Conservation (phyloP, 2,797 vertebrate species). For the Poecilia velifera region DNA sequence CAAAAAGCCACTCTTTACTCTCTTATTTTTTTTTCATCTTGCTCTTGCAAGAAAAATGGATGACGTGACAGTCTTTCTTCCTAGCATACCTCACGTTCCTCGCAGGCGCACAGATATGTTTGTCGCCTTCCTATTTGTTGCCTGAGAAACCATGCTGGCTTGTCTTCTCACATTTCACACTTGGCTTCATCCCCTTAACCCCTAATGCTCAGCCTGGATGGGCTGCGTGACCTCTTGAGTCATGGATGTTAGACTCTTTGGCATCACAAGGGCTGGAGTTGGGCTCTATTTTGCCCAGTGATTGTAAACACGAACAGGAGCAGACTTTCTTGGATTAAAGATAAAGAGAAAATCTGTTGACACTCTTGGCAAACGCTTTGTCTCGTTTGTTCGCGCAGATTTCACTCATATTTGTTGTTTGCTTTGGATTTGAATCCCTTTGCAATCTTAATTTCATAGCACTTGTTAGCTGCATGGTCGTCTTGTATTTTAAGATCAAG, state of each 20-base stretch:
- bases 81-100: slow-evolving; percentile 63
- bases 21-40: slow-evolving; percentile 38
- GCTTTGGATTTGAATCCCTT: slow-evolving; percentile 21
- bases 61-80: slow-evolving; percentile 57
- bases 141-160: slow-evolving; percentile 81
- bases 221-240: slow-evolving; percentile 73
- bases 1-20: slow-evolving; percentile 59
- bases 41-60: slow-evolving; percentile 46
- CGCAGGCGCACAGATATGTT: slow-evolving; percentile 63
- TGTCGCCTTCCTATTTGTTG: slow-evolving; percentile 77
- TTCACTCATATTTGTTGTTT: slow-evolving; percentile 28
- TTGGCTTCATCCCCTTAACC: slow-evolving; percentile 81
- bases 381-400: slow-evolving; percentile 25
- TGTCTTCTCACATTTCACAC: slow-evolving; percentile 83
- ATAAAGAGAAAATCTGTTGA: slow-evolving; percentile 14
- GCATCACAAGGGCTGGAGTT: slow-evolving; percentile 57
- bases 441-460: slow-evolving; percentile 13
- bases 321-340: slow-evolving; percentile 33
- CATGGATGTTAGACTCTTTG: slow-evolving; percentile 72
- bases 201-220: slow-evolving; percentile 59
- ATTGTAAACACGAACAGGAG: slow-evolving; percentile 33
- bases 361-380: slow-evolving; percentile 16
- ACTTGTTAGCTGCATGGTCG: neutral
- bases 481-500: slow-evolving; percentile 29
- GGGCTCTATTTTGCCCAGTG: slow-evolving; percentile 42